phyloP scores from a whole-genome alignment of 2,113 vertebrate genomes.

The Tachysurus vachellii region DNA sequence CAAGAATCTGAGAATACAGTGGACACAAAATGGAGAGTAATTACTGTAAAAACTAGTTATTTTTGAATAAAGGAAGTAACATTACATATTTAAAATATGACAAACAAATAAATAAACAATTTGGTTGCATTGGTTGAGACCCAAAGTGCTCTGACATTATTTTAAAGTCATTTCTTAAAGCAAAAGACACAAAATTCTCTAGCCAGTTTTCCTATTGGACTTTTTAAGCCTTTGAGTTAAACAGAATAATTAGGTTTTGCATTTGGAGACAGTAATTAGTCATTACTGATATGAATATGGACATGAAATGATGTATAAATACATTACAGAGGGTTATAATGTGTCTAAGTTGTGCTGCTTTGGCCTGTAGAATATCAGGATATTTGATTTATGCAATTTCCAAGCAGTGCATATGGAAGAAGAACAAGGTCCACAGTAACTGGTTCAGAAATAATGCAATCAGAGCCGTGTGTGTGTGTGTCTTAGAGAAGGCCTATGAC shows the following conservation, averaged over 20 bases:
- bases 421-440: background rate
- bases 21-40: no score
- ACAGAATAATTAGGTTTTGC: slow-evolving; percentile 3
- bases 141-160: background rate
- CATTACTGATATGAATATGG: background rate
- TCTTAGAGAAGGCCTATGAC: background rate
- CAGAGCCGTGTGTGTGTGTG: background rate
- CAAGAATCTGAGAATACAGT: no score
- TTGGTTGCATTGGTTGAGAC: background rate
- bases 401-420: background rate
- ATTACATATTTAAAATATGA: background rate
- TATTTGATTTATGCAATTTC: slow-evolving; percentile 9
- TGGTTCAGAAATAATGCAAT: slow-evolving; percentile 26
- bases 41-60: background rate
- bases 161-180: background rate
- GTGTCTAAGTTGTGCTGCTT: background rate
- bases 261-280: background rate
- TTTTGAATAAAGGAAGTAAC: background rate
- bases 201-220: background rate
- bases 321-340: background rate
- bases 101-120: background rate
- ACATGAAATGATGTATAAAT: slow-evolving; percentile 10
- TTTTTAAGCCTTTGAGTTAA: background rate
- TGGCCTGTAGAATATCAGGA: background rate
- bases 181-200: background rate